Base-by-base conservation (phyloP, 2,113 vertebrate genomes). In the Scomber colias region DNA sequence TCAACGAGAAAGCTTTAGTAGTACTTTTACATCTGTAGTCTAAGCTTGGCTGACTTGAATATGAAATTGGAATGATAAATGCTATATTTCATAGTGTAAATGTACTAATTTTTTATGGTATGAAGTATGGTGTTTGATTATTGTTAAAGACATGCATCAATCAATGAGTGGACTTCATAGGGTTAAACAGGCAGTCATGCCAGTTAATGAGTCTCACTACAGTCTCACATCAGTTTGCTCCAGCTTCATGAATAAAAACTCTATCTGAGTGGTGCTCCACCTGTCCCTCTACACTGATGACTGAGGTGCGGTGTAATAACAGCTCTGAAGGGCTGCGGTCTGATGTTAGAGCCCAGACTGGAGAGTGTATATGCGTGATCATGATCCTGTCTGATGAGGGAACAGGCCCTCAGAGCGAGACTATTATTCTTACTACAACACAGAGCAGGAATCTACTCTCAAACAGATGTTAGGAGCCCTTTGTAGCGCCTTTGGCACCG, bases 401-500 rank as follows among this genome's bases (percentile, higher is more conserved):
- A 90, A 90, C 86, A 83, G 91, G 85, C 85, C 87, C 82, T 90
- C 88, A 82, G 85, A 92, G 89, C 70, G 75, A 89, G 92, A 91
- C 90, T 94, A 93, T 94, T 95, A 93, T 95, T 95, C 92, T 95
- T 96, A 89, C 93, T 94, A 88, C 93, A 94, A 94, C 90, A 92
- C 93, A 94, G 86, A 92, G 87, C 89, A 95, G 95, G 95, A 95
- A 96, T 96, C 95, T 95, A 95, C 94, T 92, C 96, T 95, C 93
- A 94, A 97, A 96, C 97, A 98, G 96, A 97, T 97, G 97, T 97
- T 96, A 89, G 87, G 90, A 95, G 96, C 93, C 94, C 95, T 95
- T 96, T 97, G 96, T 96, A 95, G 94, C 94, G 94, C 85, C 95
- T 92, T 92, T 97, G 96, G 97, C 95, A 86, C 27, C 0, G 69